Percentiles rank a stretch among this genome's conserved stretches.
phyloP scores from a whole-genome alignment of 2,797 vertebrate genomes.

The Rhinella marina region DNA sequence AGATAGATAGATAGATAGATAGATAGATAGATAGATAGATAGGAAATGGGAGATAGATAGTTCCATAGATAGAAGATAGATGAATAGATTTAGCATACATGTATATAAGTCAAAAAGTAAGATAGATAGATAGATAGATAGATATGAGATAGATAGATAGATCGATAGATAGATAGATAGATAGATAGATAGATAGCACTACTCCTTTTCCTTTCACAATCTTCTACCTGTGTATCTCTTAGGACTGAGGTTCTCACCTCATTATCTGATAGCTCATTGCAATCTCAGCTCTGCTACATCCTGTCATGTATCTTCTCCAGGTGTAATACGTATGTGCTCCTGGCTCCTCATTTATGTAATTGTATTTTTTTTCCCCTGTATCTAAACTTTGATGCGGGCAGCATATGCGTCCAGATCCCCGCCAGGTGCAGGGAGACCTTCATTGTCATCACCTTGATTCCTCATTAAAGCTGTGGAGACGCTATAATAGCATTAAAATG shows the following conservation, averaged over 20 bases:
- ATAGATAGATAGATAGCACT: no score
- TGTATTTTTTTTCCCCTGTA: no score
- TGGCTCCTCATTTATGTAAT: not conserved
- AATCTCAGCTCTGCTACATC: not conserved
- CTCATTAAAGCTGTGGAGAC: conserved; percentile 78
- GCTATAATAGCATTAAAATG: conserved; percentile 75
- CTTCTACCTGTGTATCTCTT: not conserved
- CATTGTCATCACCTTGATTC: conserved; percentile 74
- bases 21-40: conserved; percentile 33
- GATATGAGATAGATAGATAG: not conserved
- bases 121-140: conserved; percentile 13
- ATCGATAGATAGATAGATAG: no score
- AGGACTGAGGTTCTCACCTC: not conserved
- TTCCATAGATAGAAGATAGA: no score
- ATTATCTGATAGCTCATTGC: not conserved
- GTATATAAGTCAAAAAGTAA: no score
- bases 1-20: not conserved
- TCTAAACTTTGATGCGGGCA: conserved; percentile 53
- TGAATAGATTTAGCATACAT: no score
- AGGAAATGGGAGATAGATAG: not conserved
- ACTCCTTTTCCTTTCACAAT: no score
- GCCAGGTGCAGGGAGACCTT: conserved; percentile 69
- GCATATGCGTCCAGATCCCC: conserved; percentile 67
- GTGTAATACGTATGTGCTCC: not conserved
- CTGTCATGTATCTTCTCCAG: not conserved